Percentiles rank a stretch among this genome's conserved stretches.
Conservation (phyloP, 2,113 vertebrate genomes). For the Diadophis punctatus region DNA sequence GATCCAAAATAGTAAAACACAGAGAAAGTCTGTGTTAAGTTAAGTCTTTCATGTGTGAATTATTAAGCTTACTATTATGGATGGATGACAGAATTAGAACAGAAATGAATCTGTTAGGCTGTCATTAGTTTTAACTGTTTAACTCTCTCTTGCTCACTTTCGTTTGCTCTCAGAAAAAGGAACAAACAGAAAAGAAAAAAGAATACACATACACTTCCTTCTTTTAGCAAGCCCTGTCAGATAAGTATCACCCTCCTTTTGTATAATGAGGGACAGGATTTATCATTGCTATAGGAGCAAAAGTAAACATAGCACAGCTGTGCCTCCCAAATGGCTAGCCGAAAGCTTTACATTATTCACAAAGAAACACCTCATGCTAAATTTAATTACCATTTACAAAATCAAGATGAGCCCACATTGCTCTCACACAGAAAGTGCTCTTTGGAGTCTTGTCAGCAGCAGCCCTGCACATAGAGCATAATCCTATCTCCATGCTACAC, state of each 20-base stretch:
- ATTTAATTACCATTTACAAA: conserved; percentile 27
- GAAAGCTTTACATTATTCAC: conserved; percentile 23
- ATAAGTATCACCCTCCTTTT: not conserved
- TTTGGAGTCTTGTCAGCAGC: not conserved
- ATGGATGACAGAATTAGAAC: conserved; percentile 22
- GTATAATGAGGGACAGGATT: conserved; percentile 12
- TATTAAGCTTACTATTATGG: conserved; percentile 18
- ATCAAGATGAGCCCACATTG: conserved; percentile 22
- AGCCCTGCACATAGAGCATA: not conserved
- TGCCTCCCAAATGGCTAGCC: conserved; percentile 22
- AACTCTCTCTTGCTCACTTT: not conserved
- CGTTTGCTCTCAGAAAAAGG: not conserved
- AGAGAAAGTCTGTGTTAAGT: not conserved
- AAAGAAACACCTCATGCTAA: conserved; percentile 26
- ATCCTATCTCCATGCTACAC: not conserved
- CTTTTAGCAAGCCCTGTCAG: not conserved
- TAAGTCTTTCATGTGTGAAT: conserved; percentile 13
- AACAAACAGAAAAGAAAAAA: not conserved
- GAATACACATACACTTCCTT: conserved; percentile 17
- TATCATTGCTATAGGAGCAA: conserved; percentile 21
- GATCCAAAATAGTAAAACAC: conserved; percentile 1
- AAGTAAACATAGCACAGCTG: conserved; percentile 24
- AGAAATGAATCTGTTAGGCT: conserved; percentile 14
- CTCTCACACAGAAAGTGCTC: conserved; percentile 15
- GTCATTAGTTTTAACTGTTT: conserved; percentile 20